Evolutionary conservation across 2,113 vertebrate genomes (phyloP).

Genomic region (Tragelaphus imberbis): DNA sequence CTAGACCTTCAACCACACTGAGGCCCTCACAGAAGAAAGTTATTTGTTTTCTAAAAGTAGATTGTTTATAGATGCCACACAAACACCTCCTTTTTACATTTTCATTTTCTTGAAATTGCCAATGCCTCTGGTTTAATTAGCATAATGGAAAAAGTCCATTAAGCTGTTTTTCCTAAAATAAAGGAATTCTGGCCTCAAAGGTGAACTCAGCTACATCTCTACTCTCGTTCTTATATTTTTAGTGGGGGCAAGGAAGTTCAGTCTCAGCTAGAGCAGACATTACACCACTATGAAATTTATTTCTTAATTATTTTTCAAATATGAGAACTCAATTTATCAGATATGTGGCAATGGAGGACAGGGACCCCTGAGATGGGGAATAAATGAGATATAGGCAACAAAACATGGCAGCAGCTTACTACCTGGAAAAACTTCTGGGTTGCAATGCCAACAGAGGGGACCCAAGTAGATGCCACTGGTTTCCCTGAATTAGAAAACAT

Average conservation of each 20-base stretch:
- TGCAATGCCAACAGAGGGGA: not conserved
- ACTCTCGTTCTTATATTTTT: not conserved
- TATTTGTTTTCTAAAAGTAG: not conserved
- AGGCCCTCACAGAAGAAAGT: not conserved
- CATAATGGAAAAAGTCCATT: constrained; percentile 7
- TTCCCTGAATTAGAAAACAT: not conserved
- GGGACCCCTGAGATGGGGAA: not conserved
- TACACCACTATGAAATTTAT: not conserved
- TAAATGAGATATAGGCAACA: not conserved
- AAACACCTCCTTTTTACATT: not conserved
- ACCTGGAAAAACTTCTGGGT: not conserved
- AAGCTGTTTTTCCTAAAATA: not conserved
- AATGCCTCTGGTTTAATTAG: constrained; percentile 5
- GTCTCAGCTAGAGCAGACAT: not conserved
- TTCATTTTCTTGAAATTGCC: constrained; percentile 1
- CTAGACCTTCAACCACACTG: not conserved
- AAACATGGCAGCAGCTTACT: not conserved
- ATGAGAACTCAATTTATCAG: not conserved
- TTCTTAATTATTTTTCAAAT: not conserved
- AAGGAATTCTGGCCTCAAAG: not conserved
- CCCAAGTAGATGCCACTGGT: no score
- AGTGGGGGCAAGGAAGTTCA: not conserved
- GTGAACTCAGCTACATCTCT: not conserved
- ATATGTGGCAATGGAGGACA: not conserved
- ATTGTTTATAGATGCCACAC: not conserved